A percentile compares a stretch with the other conserved stretches of the same genome.
These are phyloP conservation scores for Auanema freiburgensis DNA, from an alignment of 2,888 invertebrate genomes.

Conservation along the genomic window DNA sequence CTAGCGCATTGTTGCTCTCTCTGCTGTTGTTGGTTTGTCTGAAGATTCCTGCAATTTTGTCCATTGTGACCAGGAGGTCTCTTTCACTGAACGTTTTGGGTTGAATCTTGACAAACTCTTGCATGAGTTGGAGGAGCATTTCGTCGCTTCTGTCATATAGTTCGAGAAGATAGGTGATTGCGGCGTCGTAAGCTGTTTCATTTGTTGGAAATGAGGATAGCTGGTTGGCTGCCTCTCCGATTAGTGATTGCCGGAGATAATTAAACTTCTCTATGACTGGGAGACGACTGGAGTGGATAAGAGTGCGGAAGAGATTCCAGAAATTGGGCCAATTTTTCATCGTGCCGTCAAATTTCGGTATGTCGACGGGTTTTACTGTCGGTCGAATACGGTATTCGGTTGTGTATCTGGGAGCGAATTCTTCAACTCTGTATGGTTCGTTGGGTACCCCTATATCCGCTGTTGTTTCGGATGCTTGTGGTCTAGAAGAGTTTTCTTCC, in stretches of 20 bases:
- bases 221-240: background rate
- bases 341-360: background rate
- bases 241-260: background rate
- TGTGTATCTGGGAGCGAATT: too few relatives aligned
- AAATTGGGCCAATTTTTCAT: background rate
- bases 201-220: background rate
- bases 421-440: too few relatives aligned
- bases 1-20: too few relatives aligned
- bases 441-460: too few relatives aligned
- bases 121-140: background rate
- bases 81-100: background rate
- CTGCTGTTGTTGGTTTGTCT: too few relatives aligned
- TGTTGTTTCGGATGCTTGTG: too few relatives aligned
- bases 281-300: background rate
- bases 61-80: background rate
- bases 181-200: background rate
- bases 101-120: background rate
- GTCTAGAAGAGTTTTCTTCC: too few relatives aligned
- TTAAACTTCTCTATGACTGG: slow-evolving; percentile 3
- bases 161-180: background rate
- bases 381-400: too few relatives aligned
- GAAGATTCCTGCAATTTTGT: too few relatives aligned
- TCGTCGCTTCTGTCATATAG: background rate
- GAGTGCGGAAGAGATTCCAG: background rate
- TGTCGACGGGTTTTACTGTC: too few relatives aligned